These are phyloP conservation scores for Pangasius larnaudii DNA, from an alignment of 2,797 vertebrate species.

Conservation along the genomic window DNA sequence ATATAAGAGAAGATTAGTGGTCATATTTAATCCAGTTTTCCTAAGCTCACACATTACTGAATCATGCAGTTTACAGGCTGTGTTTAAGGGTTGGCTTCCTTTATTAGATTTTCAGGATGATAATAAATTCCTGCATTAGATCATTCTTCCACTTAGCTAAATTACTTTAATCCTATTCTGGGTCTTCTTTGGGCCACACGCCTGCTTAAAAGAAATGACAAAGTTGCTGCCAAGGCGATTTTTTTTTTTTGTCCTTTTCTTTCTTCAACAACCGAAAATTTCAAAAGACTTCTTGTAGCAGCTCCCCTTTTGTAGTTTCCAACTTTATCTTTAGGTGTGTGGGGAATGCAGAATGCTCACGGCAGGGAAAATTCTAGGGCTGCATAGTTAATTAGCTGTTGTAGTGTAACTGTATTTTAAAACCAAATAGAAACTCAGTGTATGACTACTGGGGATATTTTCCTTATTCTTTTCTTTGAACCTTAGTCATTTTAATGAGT, in stretches of 20 bases:
- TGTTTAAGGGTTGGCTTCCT: constrained; percentile 22
- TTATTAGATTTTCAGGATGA: constrained; percentile 51
- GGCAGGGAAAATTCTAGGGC: constrained; percentile 45
- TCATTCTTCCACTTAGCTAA: constrained; percentile 64
- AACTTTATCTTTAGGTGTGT: constrained; percentile 52
- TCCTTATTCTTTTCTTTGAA: constrained; percentile 32
- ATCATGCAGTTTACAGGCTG: constrained; percentile 42
- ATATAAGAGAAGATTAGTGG: neutral
- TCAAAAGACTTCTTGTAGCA: constrained; percentile 60
- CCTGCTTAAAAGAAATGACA: constrained; percentile 52
- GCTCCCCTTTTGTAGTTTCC: constrained; percentile 54
- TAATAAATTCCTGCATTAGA: constrained; percentile 66
- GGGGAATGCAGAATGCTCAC: constrained; percentile 57
- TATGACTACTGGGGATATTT: neutral
- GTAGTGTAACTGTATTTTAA: constrained; percentile 28
- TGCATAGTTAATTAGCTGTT: constrained; percentile 51
- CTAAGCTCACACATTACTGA: constrained; percentile 1
- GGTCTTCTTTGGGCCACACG: constrained; percentile 41
- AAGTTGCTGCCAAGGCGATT: constrained; percentile 45
- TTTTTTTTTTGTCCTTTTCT: constrained; percentile 59
- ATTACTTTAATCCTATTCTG: constrained; percentile 65
- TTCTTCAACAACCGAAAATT: constrained; percentile 51
- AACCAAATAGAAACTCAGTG: constrained; percentile 3
- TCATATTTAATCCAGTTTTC: constrained; percentile 8
- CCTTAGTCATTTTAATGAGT: constrained; percentile 9